phyloP scores from a whole-genome alignment of 1,140 invertebrate genomes.

The Rhopalosiphum maidis region DNA sequence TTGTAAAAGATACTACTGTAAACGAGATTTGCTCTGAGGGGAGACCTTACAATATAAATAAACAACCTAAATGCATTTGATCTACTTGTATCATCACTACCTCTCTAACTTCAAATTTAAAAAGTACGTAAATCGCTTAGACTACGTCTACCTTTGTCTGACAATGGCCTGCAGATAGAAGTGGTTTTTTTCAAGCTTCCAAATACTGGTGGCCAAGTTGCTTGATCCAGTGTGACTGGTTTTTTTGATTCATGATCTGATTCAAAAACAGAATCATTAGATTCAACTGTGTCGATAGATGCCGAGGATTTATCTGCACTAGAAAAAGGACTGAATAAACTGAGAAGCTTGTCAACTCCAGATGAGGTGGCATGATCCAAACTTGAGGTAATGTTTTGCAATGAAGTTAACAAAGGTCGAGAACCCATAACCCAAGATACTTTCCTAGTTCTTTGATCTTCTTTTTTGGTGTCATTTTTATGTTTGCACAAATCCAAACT shows the following conservation, averaged over 20 bases:
- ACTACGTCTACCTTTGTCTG: conserved; percentile 56
- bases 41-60: conserved; percentile 20
- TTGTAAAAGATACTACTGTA: conserved; percentile 43
- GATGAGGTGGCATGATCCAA: conserved; percentile 42
- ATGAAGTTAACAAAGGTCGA: conserved; percentile 42
- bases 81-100: neutral
- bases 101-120: conserved; percentile 21
- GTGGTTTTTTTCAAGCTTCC: conserved; percentile 50
- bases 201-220: conserved; percentile 53
- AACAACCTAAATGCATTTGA: conserved; percentile 43
- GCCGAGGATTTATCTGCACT: conserved; percentile 41
- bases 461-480: conserved; percentile 41
- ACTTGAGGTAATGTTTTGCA: conserved; percentile 45
- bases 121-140: conserved; percentile 52
- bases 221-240: conserved; percentile 50
- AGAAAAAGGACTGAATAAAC: conserved; percentile 52
- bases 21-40: conserved; percentile 3
- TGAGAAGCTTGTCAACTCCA: conserved; percentile 46
- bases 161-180: conserved; percentile 38
- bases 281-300: conserved; percentile 46
- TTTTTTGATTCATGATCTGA: conserved; percentile 38
- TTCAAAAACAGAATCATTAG: conserved; percentile 55
- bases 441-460: conserved; percentile 54
- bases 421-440: conserved; percentile 55
- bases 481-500: conserved; percentile 55